A percentile compares a stretch with the other conserved stretches of the same genome.
These are phyloP conservation scores for Stichopus horrens DNA, from an alignment of 53 echinoderm and acorn worm genomes.

Conservation along the genomic window DNA sequence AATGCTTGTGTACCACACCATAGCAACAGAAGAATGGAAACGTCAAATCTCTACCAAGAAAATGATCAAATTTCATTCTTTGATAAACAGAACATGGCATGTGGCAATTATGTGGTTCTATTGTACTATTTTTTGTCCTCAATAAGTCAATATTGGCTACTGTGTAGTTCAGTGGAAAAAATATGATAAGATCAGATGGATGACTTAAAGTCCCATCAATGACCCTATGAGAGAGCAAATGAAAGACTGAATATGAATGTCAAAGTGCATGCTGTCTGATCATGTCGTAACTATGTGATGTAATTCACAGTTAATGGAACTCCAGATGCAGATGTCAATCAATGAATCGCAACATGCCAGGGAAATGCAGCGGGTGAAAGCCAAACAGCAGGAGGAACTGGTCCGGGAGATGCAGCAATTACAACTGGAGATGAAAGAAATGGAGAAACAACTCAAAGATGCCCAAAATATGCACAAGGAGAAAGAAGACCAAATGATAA, in stretches of 20 bases:
- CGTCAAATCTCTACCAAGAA: too few species aligned
- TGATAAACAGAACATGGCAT: too few species aligned
- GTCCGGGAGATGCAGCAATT: constrained; percentile 64
- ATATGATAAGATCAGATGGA: too few species aligned
- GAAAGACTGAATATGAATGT: neutral
- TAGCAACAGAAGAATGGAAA: too few species aligned
- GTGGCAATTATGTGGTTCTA: too few species aligned
- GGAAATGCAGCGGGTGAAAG: constrained; percentile 78
- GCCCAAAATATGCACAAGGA: constrained; percentile 57
- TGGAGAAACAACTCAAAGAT: constrained; percentile 63
- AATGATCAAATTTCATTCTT: too few species aligned
- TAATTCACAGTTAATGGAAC: constrained; percentile 69
- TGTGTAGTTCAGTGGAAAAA: too few species aligned
- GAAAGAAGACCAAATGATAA: constrained; percentile 60
- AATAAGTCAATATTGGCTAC: too few species aligned
- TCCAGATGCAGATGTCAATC: constrained; percentile 82
- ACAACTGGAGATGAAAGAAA: constrained; percentile 65
- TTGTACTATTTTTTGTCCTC: too few species aligned
- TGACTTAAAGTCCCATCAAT: too few species aligned
- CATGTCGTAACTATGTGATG: neutral
- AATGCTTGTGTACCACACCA: too few species aligned
- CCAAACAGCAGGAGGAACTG: constrained; percentile 54
- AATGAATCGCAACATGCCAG: constrained; percentile 74
- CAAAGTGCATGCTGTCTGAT: neutral
- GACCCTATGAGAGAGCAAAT: too few species aligned